Evolutionary conservation across 2,113 vertebrate species (phyloP), one percentile per base, ranked within the genome.

Genomic region (Dicaeum eximium): DNA sequence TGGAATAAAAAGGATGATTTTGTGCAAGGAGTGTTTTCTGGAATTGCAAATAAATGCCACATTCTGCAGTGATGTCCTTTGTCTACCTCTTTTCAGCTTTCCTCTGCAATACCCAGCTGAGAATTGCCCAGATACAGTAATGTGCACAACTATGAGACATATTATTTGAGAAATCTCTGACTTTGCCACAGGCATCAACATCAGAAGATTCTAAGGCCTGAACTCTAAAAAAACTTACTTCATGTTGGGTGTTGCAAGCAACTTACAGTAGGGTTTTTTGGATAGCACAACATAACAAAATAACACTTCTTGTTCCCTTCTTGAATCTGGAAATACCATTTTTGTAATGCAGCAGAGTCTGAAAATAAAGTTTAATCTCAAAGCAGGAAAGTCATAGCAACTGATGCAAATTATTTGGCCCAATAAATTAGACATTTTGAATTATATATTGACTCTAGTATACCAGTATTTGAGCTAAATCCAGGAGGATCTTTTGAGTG

Each of bases 141-240:
- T 45, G 60, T 95, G 48, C 51, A 74, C 30, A 95, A 33, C 45
- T 79, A 25, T 74, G 65, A 95, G 56, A 73, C 16, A 62, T 71
- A 90, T 60, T 93, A 90, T 86, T 78, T 53, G 45, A 95, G 67
- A 94, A 96, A 91, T 75, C 53, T 85, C 62, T 91, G 80, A 89
- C 80, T 94, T 86, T 85, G 65, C 86, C 87, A 71, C 56, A 95
- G 70, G 80, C 81, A 88, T 19, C 21, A 74, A 16, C 64, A 80
- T 72, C 48, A 71, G 67, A 92, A 92, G 28, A 83, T 82, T 80
- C 42, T 81, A 35, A 86, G 38, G 44, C 85, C 67, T 85, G 33
- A 91, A 82, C 37, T 75, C 57, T 38, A 72, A 86, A 87, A 93
- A 62, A 77, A 45, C 7, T 70, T 35, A 42, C 30, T 86, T 87